Conservation (phyloP, 2,888 invertebrate genomes). For the Leptopterna dolabrata region DNA sequence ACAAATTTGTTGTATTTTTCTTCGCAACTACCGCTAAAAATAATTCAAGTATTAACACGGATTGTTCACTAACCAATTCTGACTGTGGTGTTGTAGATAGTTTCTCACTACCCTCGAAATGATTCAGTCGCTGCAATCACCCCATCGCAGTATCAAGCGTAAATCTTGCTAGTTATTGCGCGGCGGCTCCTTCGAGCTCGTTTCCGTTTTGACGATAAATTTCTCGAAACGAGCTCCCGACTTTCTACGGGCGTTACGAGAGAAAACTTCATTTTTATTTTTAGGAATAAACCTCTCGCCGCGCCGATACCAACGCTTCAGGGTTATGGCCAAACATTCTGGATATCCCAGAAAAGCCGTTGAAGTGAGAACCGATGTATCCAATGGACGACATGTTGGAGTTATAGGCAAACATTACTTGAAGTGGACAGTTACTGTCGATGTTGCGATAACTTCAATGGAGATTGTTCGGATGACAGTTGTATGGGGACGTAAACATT, state of each 20-base stretch:
- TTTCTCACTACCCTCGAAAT: neutral
- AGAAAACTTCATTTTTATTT: neutral
- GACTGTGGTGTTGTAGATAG: too few species aligned
- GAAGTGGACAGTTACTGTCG: neutral
- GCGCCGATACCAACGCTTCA: neutral
- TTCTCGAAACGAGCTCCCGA: neutral
- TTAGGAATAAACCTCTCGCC: neutral
- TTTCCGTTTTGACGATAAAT: conserved; percentile 1
- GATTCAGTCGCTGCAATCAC: neutral
- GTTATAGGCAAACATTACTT: neutral
- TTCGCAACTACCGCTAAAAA: too few species aligned
- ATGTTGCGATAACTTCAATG: neutral
- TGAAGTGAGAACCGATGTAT: neutral
- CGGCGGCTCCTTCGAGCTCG: neutral
- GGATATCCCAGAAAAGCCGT: neutral
- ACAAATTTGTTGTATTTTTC: too few species aligned
- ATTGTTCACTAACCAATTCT: too few species aligned
- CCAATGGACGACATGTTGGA: neutral
- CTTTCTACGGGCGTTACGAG: neutral
- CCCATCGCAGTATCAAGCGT: neutral
- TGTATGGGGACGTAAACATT: neutral
- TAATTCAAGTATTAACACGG: too few species aligned
- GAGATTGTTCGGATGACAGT: neutral
- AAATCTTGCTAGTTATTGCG: neutral
- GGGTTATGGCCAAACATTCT: neutral